A percentile compares a stretch with the other conserved stretches of the same genome.
phyloP scores from a whole-genome alignment of 2,888 invertebrate genomes.

The Eupeodes luniger region DNA sequence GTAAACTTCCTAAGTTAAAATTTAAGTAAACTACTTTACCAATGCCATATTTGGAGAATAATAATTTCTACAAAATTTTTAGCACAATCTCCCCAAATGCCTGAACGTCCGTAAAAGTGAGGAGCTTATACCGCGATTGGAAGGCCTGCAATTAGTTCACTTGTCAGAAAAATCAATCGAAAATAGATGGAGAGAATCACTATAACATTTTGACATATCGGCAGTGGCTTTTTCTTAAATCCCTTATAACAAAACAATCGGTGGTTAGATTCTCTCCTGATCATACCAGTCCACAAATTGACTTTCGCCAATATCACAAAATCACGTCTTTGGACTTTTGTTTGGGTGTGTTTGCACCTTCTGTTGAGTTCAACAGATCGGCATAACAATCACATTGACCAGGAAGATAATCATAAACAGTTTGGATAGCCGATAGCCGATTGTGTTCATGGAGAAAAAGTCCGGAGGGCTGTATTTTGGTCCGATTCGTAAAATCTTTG shows the following conservation, averaged over 20 bases:
- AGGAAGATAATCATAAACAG: slow-evolving; percentile 85
- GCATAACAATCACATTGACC: slow-evolving; percentile 85
- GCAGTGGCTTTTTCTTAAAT: slow-evolving; percentile 82
- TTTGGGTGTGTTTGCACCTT: slow-evolving; percentile 87
- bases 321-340: slow-evolving; percentile 86
- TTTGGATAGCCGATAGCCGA: slow-evolving; percentile 85
- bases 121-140: slow-evolving; percentile 89
- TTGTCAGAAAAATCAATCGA: neutral
- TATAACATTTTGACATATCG: slow-evolving; percentile 88
- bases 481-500: slow-evolving; percentile 86
- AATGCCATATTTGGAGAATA: too few species aligned
- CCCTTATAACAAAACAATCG: slow-evolving; percentile 89
- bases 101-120: slow-evolving; percentile 86
- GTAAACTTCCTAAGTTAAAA: too few species aligned
- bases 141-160: slow-evolving; percentile 84
- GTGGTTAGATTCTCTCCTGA: slow-evolving; percentile 84
- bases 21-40: too few species aligned
- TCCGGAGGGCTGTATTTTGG: slow-evolving; percentile 85
- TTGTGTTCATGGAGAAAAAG: slow-evolving; percentile 87
- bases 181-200: slow-evolving; percentile 57
- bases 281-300: slow-evolving; percentile 85
- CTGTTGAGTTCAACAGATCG: slow-evolving; percentile 87
- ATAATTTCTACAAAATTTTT: too few species aligned
- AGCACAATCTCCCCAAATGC: slow-evolving; percentile 64
- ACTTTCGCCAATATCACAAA: slow-evolving; percentile 88